Conservation (phyloP, 53 echinoderm and acorn worm genomes). For the Zoroaster sp. region DNA sequence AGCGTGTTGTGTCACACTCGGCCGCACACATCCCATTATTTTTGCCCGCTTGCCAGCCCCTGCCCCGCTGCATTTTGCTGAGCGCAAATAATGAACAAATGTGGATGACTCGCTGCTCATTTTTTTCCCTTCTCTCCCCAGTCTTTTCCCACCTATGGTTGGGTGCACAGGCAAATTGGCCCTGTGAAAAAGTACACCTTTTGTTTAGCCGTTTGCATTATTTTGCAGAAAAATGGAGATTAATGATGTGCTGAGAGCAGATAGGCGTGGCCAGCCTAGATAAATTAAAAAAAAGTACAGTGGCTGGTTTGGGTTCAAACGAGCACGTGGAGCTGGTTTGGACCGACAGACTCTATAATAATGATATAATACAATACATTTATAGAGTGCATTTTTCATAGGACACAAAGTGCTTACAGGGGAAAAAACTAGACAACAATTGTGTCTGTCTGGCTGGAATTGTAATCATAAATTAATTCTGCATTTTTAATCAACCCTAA, state of each 20-base stretch:
- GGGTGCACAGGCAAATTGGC: constrained; percentile 24
- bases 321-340: neutral
- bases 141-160: neutral
- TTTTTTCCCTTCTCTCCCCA: neutral
- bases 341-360: neutral
- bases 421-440: no score
- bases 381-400: neutral
- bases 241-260: no score
- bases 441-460: no score
- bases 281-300: neutral
- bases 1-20: neutral
- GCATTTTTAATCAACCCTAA: no score
- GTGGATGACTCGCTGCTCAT: neutral
- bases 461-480: no score
- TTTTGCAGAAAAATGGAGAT: neutral
- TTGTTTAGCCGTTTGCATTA: neutral
- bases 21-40: constrained; percentile 25
- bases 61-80: neutral
- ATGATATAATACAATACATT: neutral
- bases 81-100: neutral
- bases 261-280: neutral
- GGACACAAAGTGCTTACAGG: neutral
- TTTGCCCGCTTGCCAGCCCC: neutral
- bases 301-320: neutral
- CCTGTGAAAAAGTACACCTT: constrained; percentile 32